Evolutionary conservation across 2,888 invertebrate species (phyloP).

Genomic region (Drosophila flavopinicola): DNA sequence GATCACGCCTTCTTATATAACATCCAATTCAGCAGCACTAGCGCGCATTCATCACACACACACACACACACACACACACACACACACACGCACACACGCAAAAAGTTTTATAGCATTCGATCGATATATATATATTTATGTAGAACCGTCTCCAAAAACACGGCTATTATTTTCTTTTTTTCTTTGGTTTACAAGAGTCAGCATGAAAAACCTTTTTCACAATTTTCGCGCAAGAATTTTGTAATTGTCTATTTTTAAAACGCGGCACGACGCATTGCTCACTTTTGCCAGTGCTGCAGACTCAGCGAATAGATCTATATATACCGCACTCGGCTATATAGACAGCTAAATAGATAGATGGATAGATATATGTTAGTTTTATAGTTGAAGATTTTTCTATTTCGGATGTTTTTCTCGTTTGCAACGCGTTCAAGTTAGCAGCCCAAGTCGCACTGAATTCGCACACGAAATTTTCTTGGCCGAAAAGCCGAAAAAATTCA

Average conservation of each 20-base stretch:
- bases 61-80: conserved; percentile 8
- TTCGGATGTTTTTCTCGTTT: conserved; percentile 80
- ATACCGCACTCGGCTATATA: conserved; percentile 66
- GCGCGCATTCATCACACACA: conserved; percentile 21
- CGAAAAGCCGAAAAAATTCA: conserved; percentile 72
- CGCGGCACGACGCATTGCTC: conserved; percentile 77
- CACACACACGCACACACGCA: background rate
- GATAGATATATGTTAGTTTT: conserved; percentile 66
- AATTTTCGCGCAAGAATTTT: conserved; percentile 69
- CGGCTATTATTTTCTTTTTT: too few species aligned
- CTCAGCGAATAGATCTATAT: conserved; percentile 67
- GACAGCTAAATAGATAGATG: conserved; percentile 55
- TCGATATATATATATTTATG: background rate
- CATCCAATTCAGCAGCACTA: conserved; percentile 26
- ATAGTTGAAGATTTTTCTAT: conserved; percentile 70
- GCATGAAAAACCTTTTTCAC: conserved; percentile 58
- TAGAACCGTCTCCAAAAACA: conserved; percentile 1
- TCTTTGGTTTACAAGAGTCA: conserved; percentile 19
- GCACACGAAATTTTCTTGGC: conserved; percentile 76
- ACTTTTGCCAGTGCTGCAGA: conserved; percentile 77
- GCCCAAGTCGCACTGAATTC: conserved; percentile 85
- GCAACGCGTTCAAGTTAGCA: conserved; percentile 85
- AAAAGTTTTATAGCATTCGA: conserved; percentile 23
- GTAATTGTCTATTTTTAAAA: conserved; percentile 77
- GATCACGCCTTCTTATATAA: conserved; percentile 73